phyloP scores from a whole-genome alignment of 2,888 invertebrate genomes.

The Myopa tessellatipennis region DNA sequence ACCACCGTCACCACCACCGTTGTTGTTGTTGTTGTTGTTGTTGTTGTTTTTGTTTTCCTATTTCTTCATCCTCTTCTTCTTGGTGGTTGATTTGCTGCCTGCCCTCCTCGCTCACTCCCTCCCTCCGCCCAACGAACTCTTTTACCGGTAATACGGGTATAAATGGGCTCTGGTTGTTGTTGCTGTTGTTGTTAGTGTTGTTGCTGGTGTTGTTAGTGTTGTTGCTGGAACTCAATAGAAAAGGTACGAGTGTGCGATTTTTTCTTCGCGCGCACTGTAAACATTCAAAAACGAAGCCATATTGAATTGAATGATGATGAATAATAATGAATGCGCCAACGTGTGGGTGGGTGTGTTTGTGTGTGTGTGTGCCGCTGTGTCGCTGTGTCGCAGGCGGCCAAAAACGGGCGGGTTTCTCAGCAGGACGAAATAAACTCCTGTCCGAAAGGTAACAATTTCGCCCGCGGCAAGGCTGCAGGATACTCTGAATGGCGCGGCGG shows the following conservation, averaged over 20 bases:
- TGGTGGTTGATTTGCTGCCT: not conserved
- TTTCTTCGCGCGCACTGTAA: conserved; percentile 14
- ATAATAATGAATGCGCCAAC: conserved; percentile 1
- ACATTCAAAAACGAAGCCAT: conserved; percentile 46
- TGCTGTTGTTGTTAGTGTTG: conserved; percentile 35
- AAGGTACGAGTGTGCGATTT: not conserved
- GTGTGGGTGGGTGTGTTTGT: conserved; percentile 22
- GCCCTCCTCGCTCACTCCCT: conserved; percentile 16
- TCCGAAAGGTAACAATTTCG: conserved; percentile 20
- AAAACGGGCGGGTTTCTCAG: conserved; percentile 5
- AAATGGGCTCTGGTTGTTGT: not conserved
- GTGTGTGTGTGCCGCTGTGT: conserved; percentile 21
- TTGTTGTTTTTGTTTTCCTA: conserved; percentile 15
- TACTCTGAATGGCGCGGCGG: conserved; percentile 15
- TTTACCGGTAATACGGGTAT: not conserved
- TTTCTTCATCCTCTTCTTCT: conserved; percentile 25
- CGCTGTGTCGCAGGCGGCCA: conserved; percentile 5
- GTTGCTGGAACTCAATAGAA: conserved; percentile 16
- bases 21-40: not conserved
- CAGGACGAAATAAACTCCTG: not conserved
- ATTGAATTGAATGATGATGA: conserved; percentile 46
- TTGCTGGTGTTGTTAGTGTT: conserved; percentile 32
- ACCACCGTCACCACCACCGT: conserved; percentile 6
- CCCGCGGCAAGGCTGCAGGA: conserved; percentile 37
- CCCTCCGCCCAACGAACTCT: conserved; percentile 2